Evolutionary conservation across 2,888 invertebrate genomes (phyloP).

Genomic region (Aphodius sticticus): DNA sequence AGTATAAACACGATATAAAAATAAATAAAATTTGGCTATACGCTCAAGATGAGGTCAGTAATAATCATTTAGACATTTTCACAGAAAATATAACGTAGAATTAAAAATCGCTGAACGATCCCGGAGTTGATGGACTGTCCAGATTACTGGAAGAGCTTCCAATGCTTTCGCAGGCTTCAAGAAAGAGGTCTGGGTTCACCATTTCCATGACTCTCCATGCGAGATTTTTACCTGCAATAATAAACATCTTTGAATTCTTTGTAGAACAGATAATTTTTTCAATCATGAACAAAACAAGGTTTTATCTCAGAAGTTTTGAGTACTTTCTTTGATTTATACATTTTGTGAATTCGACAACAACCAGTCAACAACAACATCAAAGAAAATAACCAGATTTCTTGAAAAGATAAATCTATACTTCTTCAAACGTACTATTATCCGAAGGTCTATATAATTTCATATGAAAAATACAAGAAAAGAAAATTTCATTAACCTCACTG

Average conservation of each 20-base stretch:
- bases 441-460: not conserved
- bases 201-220: slow-evolving; percentile 68
- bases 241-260: not conserved
- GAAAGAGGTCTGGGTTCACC: slow-evolving; percentile 64
- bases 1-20: slow-evolving; percentile 28
- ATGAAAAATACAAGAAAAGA: not conserved
- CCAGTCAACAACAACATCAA: not conserved
- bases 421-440: not conserved
- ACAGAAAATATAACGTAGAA: slow-evolving; percentile 25
- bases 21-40: slow-evolving; percentile 1
- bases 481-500: not conserved
- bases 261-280: not conserved
- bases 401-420: not conserved
- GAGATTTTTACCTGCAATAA: slow-evolving; percentile 57
- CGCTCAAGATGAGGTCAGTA: not conserved
- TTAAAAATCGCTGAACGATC: slow-evolving; percentile 41
- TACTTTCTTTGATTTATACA: too few relatives aligned
- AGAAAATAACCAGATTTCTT: not conserved
- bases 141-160: slow-evolving; percentile 58
- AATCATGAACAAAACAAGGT: too few relatives aligned
- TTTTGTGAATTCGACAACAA: too few relatives aligned
- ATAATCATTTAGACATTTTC: slow-evolving; percentile 26
- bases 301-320: too few relatives aligned
- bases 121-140: slow-evolving; percentile 51
- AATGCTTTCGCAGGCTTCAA: slow-evolving; percentile 61